Conservation (phyloP, 2,888 invertebrate genomes). For the Sepioteuthis lessoniana region DNA sequence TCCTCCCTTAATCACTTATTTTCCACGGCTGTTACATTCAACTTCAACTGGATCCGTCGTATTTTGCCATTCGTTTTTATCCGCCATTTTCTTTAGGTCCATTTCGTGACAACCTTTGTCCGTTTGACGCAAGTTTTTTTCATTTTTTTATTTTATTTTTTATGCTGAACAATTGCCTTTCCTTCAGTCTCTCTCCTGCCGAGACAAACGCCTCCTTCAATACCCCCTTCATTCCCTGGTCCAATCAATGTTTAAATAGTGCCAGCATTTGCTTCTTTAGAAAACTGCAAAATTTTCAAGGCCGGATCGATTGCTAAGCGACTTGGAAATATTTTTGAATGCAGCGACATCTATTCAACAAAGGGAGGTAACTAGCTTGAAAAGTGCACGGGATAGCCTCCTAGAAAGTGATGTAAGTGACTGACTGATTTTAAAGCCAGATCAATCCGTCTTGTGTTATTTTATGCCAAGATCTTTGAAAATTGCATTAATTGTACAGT, state of each 20-base stretch:
- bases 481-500: too few species aligned
- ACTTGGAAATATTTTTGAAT: too few species aligned
- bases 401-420: too few species aligned
- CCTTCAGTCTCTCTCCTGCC: background rate
- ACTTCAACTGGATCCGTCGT: background rate
- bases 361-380: too few species aligned
- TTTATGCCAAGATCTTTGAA: too few species aligned
- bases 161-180: background rate
- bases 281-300: background rate
- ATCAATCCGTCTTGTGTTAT: too few species aligned
- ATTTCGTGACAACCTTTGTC: conserved; percentile 23
- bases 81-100: background rate
- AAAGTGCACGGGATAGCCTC: too few species aligned
- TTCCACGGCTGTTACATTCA: background rate
- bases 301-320: background rate
- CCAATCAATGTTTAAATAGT: background rate
- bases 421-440: too few species aligned
- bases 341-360: too few species aligned
- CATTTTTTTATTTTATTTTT: too few species aligned
- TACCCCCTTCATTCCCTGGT: background rate
- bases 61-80: background rate
- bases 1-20: background rate
- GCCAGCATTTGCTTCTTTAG: background rate
- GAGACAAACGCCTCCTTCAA: background rate
- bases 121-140: background rate